Percentiles rank a stretch among this genome's conserved stretches.
phyloP scores from a whole-genome alignment of 1,140 invertebrate genomes.

The Globodera ellingtonae region DNA sequence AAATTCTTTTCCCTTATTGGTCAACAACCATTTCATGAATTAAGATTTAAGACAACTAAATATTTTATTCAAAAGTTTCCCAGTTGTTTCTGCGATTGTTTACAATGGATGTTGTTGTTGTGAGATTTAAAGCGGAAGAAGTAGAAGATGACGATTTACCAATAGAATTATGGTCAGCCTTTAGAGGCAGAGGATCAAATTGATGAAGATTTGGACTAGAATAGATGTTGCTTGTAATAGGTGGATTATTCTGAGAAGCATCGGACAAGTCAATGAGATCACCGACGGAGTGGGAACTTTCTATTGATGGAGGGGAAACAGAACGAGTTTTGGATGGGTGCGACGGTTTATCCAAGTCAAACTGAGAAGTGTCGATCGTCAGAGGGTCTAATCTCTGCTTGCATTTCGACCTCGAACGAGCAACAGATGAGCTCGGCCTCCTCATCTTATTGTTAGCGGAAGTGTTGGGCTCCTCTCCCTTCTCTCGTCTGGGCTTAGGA shows the following conservation, averaged over 20 bases:
- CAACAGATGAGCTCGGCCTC: background rate
- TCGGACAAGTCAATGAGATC: constrained; percentile 39
- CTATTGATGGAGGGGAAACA: constrained; percentile 30
- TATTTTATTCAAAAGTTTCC: constrained; percentile 22
- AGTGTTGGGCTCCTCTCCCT: background rate
- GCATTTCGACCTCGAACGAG: background rate
- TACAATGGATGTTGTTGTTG: background rate
- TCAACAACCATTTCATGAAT: too few species aligned
- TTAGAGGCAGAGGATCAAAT: background rate
- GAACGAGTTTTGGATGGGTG: background rate
- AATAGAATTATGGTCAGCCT: background rate
- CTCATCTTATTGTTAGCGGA: background rate
- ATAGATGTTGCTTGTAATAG: constrained; percentile 10
- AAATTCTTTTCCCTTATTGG: too few species aligned
- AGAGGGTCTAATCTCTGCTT: constrained; percentile 40
- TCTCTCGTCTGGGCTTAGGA: background rate
- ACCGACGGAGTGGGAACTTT: constrained; percentile 36
- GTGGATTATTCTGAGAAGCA: constrained; percentile 2
- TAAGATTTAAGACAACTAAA: too few species aligned
- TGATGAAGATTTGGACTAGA: constrained; percentile 24
- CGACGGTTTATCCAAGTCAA: constrained; percentile 33
- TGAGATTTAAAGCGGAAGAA: background rate
- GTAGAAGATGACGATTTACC: background rate
- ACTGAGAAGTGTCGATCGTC: constrained; percentile 33
- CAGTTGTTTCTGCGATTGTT: constrained; percentile 12